Evolutionary conservation across 2,888 invertebrate genomes (phyloP), one percentile per base, ranked within the genome.

Genomic region (Cephus pulcher): DNA sequence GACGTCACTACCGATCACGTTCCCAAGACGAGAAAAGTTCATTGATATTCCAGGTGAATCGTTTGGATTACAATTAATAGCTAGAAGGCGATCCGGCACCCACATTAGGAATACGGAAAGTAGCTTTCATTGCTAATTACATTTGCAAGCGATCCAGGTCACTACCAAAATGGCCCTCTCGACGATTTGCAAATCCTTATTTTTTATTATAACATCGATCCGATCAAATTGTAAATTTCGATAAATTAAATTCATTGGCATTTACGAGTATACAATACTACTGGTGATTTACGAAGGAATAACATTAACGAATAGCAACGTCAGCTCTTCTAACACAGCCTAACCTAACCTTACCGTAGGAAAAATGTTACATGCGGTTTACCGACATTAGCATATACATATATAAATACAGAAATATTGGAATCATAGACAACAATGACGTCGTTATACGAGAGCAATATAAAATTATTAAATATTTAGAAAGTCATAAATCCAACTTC

Each of bases 1-100:
- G 56, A 15, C 56, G 23, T 56, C 23, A 23, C 56, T 23, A 23
- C 23, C 9, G 23, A 56, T 56, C 56, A 23, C 56, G 23, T 56
- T 56, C 23, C 9, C 56, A 23, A 23, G 9, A 9, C 23, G 23
- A 56, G 23, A 15, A 56, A 56, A 9, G 23, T 23, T 56, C 23
- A 23, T 56, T 56, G 56, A 56, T 56, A 56, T 56, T 56, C 56
- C 71, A 32, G 1, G 11, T 34, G 71, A 12, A 34, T 71, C 71
- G 33, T 32, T 71, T 71, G 71, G 71, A 71, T 71, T 30, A 12
- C 71, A 71, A 71, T 71, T 71, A 71, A 71, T 71, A 32, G 71
- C 71, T 71, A 33, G 33, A 34, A 71, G 71, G 33, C 12, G 71
- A 71, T 71, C 71, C 71, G 71, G 32, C 33, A 12, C 4, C 71